These are phyloP conservation scores for Acrobasis consociella DNA, from an alignment of 2,888 invertebrate species.

Conservation along the genomic window DNA sequence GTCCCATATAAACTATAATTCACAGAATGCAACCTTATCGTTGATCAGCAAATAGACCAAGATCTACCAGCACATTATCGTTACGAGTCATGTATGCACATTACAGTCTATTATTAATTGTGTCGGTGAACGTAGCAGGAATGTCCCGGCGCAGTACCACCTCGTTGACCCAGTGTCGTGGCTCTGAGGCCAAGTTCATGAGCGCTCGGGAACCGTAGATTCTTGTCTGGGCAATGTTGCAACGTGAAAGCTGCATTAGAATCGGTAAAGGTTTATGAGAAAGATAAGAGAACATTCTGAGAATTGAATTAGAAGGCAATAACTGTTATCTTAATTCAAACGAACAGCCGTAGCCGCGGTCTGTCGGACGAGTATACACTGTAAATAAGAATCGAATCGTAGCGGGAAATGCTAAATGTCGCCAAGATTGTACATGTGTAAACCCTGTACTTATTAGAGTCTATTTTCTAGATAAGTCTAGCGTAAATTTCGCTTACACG, in stretches of 20 bases:
- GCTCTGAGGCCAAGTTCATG: slow-evolving; percentile 67
- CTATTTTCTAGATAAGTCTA: slow-evolving; percentile 34
- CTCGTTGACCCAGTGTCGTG: slow-evolving; percentile 61
- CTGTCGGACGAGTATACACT: slow-evolving; percentile 58
- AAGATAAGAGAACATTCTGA: slow-evolving; percentile 57
- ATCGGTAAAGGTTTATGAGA: slow-evolving; percentile 49
- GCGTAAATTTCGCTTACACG: slow-evolving; percentile 30
- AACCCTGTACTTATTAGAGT: slow-evolving; percentile 32
- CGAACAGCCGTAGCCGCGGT: slow-evolving; percentile 47
- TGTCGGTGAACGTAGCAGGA: slow-evolving; percentile 44
- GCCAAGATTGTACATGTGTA: slow-evolving; percentile 22
- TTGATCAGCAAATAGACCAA: slow-evolving; percentile 33
- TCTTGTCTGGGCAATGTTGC: slow-evolving; percentile 52
- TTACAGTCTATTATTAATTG: slow-evolving; percentile 51
- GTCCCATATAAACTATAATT: slow-evolving; percentile 39
- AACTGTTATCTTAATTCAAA: slow-evolving; percentile 73
- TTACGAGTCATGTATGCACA: slow-evolving; percentile 29
- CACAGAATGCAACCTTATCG: slow-evolving; percentile 40
- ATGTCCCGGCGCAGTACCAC: slow-evolving; percentile 42
- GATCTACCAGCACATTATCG: slow-evolving; percentile 19
- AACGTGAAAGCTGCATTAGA: slow-evolving; percentile 54
- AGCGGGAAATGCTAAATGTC: slow-evolving; percentile 35
- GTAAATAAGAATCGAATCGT: slow-evolving; percentile 54
- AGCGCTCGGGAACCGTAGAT: slow-evolving; percentile 43
- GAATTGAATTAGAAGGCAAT: slow-evolving; percentile 66